A percentile compares a stretch with the other conserved stretches of the same genome.
Conservation (phyloP, 2,113 vertebrate genomes). For the Trichechus manatus region DNA sequence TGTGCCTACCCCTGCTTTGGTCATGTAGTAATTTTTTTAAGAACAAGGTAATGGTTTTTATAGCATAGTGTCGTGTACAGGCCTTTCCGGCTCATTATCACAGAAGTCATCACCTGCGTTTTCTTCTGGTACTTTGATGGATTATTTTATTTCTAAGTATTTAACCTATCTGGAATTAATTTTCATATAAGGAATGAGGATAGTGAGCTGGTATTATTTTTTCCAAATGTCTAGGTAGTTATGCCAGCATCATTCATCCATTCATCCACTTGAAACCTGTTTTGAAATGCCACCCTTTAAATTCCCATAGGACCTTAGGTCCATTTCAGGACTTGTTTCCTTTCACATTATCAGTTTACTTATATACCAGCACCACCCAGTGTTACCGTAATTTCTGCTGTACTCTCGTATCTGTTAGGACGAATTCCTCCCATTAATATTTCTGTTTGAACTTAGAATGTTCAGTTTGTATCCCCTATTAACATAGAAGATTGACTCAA, state of each 20-base stretch:
- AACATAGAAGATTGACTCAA: background rate
- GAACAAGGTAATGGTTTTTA: background rate
- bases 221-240: background rate
- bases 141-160: background rate
- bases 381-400: background rate
- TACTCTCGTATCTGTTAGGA: background rate
- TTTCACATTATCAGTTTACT: background rate
- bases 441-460: background rate
- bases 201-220: background rate
- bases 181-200: background rate
- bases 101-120: background rate
- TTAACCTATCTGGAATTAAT: background rate
- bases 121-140: background rate
- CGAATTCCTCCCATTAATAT: background rate
- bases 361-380: background rate
- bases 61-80: background rate
- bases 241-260: background rate
- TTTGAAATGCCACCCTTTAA: slow-evolving; percentile 12
- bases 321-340: background rate
- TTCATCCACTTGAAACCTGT: background rate
- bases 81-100: background rate
- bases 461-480: background rate
- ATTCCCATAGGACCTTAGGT: background rate
- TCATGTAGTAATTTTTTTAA: background rate
- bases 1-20: background rate